Evolutionary conservation across 1,140 invertebrate species (phyloP).

Genomic region (Papilio glaucus): DNA sequence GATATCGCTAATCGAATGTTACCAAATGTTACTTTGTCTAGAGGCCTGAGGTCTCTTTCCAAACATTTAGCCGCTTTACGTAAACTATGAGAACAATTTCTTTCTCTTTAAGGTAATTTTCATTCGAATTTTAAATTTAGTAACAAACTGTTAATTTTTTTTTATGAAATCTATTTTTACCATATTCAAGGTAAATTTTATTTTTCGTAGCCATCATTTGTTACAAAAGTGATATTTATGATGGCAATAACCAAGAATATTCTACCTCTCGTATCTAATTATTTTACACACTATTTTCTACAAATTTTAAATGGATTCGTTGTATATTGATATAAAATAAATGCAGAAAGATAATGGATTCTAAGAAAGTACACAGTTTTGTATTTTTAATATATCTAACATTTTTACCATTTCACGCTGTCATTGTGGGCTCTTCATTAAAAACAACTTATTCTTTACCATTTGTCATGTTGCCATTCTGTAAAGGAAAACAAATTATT

Average conservation of each 20-base stretch:
- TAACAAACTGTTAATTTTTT: too few species aligned
- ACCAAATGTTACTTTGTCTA: too few species aligned
- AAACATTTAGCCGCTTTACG: too few species aligned
- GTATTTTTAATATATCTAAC: neutral
- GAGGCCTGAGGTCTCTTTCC: too few species aligned
- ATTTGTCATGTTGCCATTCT: constrained; percentile 74
- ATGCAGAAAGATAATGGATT: constrained; percentile 8
- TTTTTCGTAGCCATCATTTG: too few species aligned
- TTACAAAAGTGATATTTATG: neutral
- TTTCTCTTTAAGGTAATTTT: too few species aligned
- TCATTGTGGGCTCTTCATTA: neutral
- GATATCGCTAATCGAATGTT: too few species aligned
- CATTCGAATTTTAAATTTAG: too few species aligned
- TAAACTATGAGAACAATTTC: too few species aligned
- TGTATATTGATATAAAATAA: constrained; percentile 22
- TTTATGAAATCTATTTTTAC: too few species aligned
- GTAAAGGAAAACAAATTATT: constrained; percentile 51
- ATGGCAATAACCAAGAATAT: neutral
- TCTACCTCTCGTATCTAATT: too few species aligned
- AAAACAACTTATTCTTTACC: constrained; percentile 57
- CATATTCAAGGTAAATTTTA: too few species aligned
- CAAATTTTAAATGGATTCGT: constrained; percentile 1
- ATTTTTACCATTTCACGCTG: neutral
- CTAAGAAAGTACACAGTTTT: constrained; percentile 21
- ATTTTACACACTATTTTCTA: neutral